Evolutionary conservation across 2,797 vertebrate genomes (phyloP).

Genomic region (Rhynchotus rufescens): DNA sequence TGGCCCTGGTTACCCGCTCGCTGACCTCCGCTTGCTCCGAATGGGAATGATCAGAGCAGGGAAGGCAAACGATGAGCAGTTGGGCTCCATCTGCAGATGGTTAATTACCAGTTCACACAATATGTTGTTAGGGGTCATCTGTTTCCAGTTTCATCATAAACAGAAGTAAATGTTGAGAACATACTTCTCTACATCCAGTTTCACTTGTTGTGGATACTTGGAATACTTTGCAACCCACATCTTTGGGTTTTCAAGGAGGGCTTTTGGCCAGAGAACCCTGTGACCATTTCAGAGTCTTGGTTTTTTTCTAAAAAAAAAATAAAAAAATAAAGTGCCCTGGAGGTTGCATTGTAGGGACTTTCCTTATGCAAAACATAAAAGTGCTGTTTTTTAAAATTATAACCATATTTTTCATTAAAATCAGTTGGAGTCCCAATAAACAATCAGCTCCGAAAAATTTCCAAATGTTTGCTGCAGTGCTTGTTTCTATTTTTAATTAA

Average conservation of each 20-base stretch:
- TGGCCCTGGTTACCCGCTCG: not conserved
- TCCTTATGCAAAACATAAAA: slow-evolving; percentile 79
- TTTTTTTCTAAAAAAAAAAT: not conserved
- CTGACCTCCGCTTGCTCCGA: slow-evolving; percentile 43
- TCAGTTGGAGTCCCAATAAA: slow-evolving; percentile 78
- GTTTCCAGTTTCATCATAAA: slow-evolving; percentile 79
- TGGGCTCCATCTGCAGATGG: slow-evolving; percentile 61
- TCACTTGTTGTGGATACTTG: slow-evolving; percentile 79
- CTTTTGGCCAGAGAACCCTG: slow-evolving; percentile 51
- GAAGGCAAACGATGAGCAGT: not conserved
- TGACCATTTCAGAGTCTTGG: slow-evolving; percentile 47
- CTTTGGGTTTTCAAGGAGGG: slow-evolving; percentile 69
- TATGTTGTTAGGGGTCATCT: slow-evolving; percentile 64
- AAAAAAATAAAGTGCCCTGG: slow-evolving; percentile 45
- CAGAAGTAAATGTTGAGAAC: slow-evolving; percentile 77
- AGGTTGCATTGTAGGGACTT: slow-evolving; percentile 71
- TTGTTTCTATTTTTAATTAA: slow-evolving; percentile 76
- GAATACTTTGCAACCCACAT: slow-evolving; percentile 78
- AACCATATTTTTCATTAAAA: slow-evolving; percentile 82
- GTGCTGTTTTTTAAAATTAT: slow-evolving; percentile 70
- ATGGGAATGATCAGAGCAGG: not conserved
- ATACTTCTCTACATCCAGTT: slow-evolving; percentile 75
- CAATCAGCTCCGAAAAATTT: slow-evolving; percentile 62
- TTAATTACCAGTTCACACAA: slow-evolving; percentile 69
- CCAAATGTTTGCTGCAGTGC: slow-evolving; percentile 46